phyloP scores from a whole-genome alignment of 2,113 vertebrate species.

The Cacatua alba region DNA sequence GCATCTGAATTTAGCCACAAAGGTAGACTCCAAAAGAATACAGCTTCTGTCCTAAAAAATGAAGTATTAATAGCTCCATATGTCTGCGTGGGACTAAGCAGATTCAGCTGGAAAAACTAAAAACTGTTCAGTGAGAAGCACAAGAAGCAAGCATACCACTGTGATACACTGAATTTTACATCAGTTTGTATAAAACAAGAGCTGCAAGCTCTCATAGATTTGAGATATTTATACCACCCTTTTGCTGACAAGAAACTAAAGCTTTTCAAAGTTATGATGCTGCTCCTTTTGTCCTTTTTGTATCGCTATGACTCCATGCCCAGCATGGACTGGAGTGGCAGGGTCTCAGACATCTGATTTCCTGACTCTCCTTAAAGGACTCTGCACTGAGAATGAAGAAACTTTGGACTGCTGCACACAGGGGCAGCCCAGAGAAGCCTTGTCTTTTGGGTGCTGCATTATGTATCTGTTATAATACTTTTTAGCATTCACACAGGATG shows the following conservation, averaged over 20 bases:
- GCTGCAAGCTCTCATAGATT: background rate
- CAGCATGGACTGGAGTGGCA: background rate
- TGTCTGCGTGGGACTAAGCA: background rate
- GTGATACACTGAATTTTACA: background rate
- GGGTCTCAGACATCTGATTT: background rate
- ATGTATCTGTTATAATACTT: background rate
- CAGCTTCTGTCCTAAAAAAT: background rate
- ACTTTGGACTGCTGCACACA: background rate
- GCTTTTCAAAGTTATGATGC: background rate
- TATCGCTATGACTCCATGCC: background rate
- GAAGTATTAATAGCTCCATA: background rate
- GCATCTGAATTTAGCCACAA: background rate
- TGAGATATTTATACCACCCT: background rate
- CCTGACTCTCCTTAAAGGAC: background rate
- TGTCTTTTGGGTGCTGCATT: background rate
- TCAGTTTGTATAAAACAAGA: background rate
- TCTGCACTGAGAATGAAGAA: background rate
- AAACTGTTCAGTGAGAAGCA: background rate
- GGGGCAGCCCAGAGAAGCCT: background rate
- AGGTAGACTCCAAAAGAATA: background rate
- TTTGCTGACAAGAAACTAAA: background rate
- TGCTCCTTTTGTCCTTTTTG: background rate
- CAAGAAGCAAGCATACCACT: background rate
- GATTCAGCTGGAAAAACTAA: background rate
- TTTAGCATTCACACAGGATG: background rate